phyloP scores from a whole-genome alignment of 1,140 invertebrate genomes.

The Agraylea sexmaculata region DNA sequence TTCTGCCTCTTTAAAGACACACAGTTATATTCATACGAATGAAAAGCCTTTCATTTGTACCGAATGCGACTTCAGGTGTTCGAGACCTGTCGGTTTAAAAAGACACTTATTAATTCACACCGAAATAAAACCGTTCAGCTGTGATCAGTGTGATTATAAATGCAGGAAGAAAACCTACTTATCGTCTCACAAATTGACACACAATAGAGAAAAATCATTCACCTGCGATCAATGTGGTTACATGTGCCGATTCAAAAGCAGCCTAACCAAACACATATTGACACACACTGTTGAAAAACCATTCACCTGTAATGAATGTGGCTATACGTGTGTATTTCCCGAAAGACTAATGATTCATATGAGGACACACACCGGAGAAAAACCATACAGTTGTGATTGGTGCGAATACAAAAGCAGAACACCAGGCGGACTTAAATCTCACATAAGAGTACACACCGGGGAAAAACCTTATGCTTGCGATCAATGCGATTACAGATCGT shows the following conservation, averaged over 20 bases:
- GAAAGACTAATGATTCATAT: too few species aligned
- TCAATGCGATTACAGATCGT: too few species aligned
- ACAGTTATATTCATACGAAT: constrained; percentile 43
- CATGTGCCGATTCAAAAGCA: too few species aligned
- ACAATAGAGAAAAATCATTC: constrained; percentile 51
- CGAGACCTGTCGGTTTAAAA: constrained; percentile 14
- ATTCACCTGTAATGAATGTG: constrained; percentile 11
- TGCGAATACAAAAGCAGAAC: too few species aligned
- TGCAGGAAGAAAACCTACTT: constrained; percentile 12
- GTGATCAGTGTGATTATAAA: constrained; percentile 22
- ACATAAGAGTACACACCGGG: too few species aligned
- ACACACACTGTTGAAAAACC: constrained; percentile 20
- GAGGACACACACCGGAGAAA: too few species aligned
- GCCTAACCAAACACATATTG: constrained; percentile 15
- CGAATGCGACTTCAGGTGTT: constrained; percentile 2
- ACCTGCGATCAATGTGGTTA: constrained; percentile 30
- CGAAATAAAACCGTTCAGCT: constrained; percentile 22
- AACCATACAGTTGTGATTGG: too few species aligned
- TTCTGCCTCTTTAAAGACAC: constrained; percentile 19
- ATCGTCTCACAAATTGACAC: constrained; percentile 30
- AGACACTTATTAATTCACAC: constrained; percentile 24
- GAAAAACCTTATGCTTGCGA: too few species aligned
- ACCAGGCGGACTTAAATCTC: too few species aligned
- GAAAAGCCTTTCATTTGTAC: constrained; percentile 49
- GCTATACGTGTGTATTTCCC: constrained; percentile 16